Base-by-base conservation (phyloP, 1,140 invertebrate genomes). In the Trachymyrmex septentrionalis region DNA sequence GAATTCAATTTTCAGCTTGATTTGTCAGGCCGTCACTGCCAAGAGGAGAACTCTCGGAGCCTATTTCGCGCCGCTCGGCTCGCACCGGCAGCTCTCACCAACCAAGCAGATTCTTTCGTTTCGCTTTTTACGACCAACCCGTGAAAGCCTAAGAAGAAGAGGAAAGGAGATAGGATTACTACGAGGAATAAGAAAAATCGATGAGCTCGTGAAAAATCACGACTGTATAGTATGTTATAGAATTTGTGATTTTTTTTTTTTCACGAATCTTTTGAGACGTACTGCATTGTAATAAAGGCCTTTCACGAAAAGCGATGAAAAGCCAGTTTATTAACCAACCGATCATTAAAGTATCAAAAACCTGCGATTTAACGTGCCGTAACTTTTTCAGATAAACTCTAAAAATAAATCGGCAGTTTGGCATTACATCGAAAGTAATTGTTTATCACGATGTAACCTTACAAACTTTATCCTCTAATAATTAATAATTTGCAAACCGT, bases 1-100 rank as follows among this genome's bases (percentile, higher is more conserved):
- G 93, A 95, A 95, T 94, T 95, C 93, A 94, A 94, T 94, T 94
- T 95, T 94, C 94, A 95, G 94, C 93, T 94, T 95, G 93, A 94
- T 95, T 95, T 95, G 94, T 94, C 94, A 94, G 93, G 91, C 91
- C 92, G 93, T 93, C 93, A 92, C 87, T 78, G 88, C 55, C 91
- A 90, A 86, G 71, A 89, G 88, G 85, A 93, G 85, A 93, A 91
- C 85, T 87, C 82, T 76, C 87, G 89, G 86, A 93, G 87, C 92
- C 92, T 91, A 94, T 94, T 94, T 93, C 92, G 91, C 90, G 86
- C 89, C 89, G 88, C 91, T 91, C 90, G 87, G 90, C 88, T 73
- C 63, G 61, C 86, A 59, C 66, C 64, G 44, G 64, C 77, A 21
- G 19, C 78, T 87, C 92, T 92, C 90, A 89, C 88, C 91, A 90